Evolutionary conservation across 2,113 vertebrate species (phyloP).

Genomic region (Amphiprion ocellaris): DNA sequence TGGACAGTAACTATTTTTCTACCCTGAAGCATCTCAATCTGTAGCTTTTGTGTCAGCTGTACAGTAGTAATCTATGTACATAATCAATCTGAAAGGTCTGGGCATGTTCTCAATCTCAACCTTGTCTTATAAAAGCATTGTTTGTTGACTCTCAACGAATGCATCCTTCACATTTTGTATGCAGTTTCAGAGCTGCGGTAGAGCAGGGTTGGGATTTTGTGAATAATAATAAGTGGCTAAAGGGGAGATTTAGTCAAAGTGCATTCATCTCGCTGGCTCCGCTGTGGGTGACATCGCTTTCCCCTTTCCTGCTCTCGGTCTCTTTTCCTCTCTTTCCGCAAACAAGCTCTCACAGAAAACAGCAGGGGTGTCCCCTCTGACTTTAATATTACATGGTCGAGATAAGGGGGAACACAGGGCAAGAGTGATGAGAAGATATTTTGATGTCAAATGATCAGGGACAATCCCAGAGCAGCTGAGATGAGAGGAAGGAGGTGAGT

Average conservation of each 20-base stretch:
- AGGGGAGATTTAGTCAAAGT: constrained; percentile 78
- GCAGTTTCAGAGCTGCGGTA: constrained; percentile 49
- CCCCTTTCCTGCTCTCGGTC: constrained; percentile 36
- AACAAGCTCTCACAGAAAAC: constrained; percentile 59
- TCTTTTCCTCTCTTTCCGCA: constrained; percentile 21
- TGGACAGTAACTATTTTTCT: too few species aligned
- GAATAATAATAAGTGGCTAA: constrained; percentile 81
- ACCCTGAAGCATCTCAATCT: neutral
- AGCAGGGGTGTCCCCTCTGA: constrained; percentile 61
- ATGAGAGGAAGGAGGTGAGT: constrained; percentile 37
- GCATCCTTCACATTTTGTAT: constrained; percentile 56
- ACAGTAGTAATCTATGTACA: constrained; percentile 21
- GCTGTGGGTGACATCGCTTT: constrained; percentile 65
- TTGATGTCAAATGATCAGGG: constrained; percentile 63
- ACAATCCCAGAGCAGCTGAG: constrained; percentile 60
- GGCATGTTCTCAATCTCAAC: constrained; percentile 25
- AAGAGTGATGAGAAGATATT: constrained; percentile 47
- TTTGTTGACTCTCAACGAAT: constrained; percentile 53
- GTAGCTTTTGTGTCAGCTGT: constrained; percentile 21
- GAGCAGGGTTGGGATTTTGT: constrained; percentile 63
- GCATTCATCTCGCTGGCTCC: constrained; percentile 70
- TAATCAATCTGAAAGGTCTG: constrained; percentile 34
- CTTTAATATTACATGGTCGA: constrained; percentile 73
- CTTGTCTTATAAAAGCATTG: constrained; percentile 36
- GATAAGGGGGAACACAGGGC: constrained; percentile 62